These are phyloP conservation scores for Heliconius eleuchia DNA, from an alignment of 1,140 invertebrate genomes.

Conservation along the genomic window DNA sequence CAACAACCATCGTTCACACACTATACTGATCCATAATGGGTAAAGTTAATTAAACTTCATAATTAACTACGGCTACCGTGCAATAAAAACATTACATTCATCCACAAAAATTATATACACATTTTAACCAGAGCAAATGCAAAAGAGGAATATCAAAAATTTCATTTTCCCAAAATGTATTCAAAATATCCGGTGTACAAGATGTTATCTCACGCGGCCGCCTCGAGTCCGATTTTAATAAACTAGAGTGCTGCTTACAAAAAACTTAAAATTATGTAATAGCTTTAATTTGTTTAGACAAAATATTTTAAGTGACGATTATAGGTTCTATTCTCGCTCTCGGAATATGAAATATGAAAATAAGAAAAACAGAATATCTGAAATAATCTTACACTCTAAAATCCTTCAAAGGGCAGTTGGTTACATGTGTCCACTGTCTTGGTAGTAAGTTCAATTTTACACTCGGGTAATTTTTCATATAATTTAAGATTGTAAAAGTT, in stretches of 20 bases:
- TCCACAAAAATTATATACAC: constrained; percentile 11
- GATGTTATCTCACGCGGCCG: neutral
- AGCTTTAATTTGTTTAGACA: neutral
- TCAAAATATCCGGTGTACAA: constrained; percentile 5
- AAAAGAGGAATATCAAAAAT: neutral
- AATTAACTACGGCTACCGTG: neutral
- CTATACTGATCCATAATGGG: too few species aligned
- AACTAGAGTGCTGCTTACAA: neutral
- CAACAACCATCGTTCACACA: too few species aligned
- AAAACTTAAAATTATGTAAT: constrained; percentile 1
- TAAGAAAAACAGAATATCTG: too few species aligned
- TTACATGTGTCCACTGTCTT: too few species aligned
- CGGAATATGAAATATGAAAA: too few species aligned
- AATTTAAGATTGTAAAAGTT: too few species aligned
- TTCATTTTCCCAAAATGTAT: neutral
- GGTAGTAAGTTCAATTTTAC: too few species aligned
- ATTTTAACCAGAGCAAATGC: neutral
- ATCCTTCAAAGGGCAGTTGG: too few species aligned
- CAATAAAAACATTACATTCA: neutral
- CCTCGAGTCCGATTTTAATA: constrained; percentile 5
- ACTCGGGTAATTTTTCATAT: too few species aligned
- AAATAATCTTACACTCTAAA: too few species aligned
- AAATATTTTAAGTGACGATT: neutral
- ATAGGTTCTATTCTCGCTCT: neutral
- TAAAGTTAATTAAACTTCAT: neutral